A percentile compares a stretch with the other conserved stretches of the same genome.
Evolutionary conservation across 2,888 invertebrate genomes (phyloP).

Genomic region (Agriopis leucophaearia): DNA sequence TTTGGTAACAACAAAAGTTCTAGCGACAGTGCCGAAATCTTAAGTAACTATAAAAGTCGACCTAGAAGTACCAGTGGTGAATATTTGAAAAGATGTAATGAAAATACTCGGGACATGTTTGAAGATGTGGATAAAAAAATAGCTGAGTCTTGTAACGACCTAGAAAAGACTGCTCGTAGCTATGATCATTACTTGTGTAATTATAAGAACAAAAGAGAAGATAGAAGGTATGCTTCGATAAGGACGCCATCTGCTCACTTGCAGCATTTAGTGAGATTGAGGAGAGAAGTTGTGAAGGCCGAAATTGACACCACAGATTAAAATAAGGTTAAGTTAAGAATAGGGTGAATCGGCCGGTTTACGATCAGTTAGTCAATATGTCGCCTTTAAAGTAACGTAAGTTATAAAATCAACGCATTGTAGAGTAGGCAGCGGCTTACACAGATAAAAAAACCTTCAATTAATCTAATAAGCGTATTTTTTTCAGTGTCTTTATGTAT

Average conservation of each 20-base stretch:
- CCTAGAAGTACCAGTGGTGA: conserved; percentile 2
- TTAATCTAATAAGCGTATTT: no score
- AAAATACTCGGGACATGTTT: conserved; percentile 46
- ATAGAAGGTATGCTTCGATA: conserved; percentile 30
- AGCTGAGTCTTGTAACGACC: conserved; percentile 65
- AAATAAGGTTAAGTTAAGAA: neutral
- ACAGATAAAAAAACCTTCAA: no score
- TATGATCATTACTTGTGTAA: conserved; percentile 67
- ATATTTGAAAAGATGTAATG: conserved; percentile 34
- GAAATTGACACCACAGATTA: conserved; percentile 73
- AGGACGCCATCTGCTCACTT: conserved; percentile 85
- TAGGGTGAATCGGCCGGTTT: no score
- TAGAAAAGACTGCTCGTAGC: conserved; percentile 65
- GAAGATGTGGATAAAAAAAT: conserved; percentile 65
- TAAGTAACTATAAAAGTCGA: conserved; percentile 48
- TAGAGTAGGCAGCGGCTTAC: no score
- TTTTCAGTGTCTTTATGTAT: no score
- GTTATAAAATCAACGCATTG: no score
- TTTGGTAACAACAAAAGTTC: conserved; percentile 42
- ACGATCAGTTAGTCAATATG: no score
- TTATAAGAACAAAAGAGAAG: conserved; percentile 47
- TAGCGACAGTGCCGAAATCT: conserved; percentile 47
- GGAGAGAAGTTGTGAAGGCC: conserved; percentile 84
- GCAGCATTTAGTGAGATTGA: conserved; percentile 84
- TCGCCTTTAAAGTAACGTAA: no score